Evolutionary conservation across 2,888 invertebrate species (phyloP).

Genomic region (Melanophora roralis): DNA sequence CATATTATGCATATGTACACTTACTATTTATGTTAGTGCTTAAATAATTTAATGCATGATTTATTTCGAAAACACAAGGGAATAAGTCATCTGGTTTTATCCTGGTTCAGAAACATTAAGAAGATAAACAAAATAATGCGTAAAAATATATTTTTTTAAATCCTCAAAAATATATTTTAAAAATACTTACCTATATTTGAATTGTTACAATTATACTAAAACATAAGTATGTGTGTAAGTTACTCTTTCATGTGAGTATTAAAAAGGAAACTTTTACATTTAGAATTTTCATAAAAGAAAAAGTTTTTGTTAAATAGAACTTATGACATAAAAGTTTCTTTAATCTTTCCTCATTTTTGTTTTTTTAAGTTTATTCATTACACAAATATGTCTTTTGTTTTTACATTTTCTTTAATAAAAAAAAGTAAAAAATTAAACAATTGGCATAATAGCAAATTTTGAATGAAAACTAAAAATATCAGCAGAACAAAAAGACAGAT

Average conservation of each 20-base stretch:
- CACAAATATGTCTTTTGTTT: slow-evolving; percentile 14
- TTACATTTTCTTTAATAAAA: not conserved
- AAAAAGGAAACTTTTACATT: slow-evolving; percentile 19
- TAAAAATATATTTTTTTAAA: too few relatives aligned
- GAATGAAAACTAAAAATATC: slow-evolving; percentile 23
- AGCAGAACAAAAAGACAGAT: not conserved
- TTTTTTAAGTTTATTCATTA: not conserved
- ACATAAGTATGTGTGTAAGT: not conserved
- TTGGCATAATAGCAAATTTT: slow-evolving; percentile 37
- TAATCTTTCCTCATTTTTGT: slow-evolving; percentile 54
- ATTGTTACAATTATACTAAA: not conserved
- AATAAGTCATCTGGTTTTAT: too few relatives aligned
- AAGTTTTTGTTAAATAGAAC: slow-evolving; percentile 34
- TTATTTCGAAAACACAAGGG: too few relatives aligned
- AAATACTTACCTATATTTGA: not conserved
- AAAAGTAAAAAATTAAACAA: not conserved
- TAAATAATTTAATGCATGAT: too few relatives aligned
- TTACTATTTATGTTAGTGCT: too few relatives aligned
- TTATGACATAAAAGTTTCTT: slow-evolving; percentile 59
- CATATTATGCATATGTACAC: too few relatives aligned
- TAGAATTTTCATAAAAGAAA: slow-evolving; percentile 17
- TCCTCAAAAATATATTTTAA: too few relatives aligned
- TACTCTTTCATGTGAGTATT: not conserved
- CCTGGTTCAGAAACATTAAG: too few relatives aligned
- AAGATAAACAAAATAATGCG: too few relatives aligned